A percentile compares a stretch with the other conserved stretches of the same genome.
These are phyloP conservation scores for Ploceus nigricollis DNA, from an alignment of 2,113 vertebrate species.

Conservation along the genomic window DNA sequence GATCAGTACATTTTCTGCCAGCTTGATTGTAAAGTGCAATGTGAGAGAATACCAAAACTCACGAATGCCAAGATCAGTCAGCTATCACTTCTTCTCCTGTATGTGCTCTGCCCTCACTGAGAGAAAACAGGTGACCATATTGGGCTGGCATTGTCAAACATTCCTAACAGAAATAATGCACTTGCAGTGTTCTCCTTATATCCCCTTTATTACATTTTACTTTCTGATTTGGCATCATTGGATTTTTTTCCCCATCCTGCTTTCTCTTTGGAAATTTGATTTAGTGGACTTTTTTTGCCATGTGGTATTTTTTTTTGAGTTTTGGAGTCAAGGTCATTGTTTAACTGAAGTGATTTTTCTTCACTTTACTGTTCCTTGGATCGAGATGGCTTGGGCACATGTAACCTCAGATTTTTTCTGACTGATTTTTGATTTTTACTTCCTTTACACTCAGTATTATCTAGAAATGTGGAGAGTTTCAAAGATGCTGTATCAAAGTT, in stretches of 20 bases:
- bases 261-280: background rate
- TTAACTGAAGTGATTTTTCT: background rate
- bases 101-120: background rate
- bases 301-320: background rate
- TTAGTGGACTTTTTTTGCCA: background rate
- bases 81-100: background rate
- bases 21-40: background rate
- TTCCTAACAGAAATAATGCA: background rate
- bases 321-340: background rate
- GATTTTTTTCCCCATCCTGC: background rate
- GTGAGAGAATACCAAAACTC: background rate
- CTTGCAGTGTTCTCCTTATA: background rate
- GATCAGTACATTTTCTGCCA: background rate
- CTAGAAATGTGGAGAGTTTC: background rate
- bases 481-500: background rate
- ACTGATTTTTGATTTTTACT: background rate
- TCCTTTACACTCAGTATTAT: background rate
- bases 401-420: background rate
- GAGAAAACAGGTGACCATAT: background rate
- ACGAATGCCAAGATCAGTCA: background rate
- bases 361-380: background rate
- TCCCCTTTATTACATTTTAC: background rate
- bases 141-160: background rate
- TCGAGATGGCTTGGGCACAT: rapidly evolving
- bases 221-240: background rate